Evolutionary conservation across 2,113 vertebrate genomes (phyloP).

Genomic region (Coryphaenoides rupestris): DNA sequence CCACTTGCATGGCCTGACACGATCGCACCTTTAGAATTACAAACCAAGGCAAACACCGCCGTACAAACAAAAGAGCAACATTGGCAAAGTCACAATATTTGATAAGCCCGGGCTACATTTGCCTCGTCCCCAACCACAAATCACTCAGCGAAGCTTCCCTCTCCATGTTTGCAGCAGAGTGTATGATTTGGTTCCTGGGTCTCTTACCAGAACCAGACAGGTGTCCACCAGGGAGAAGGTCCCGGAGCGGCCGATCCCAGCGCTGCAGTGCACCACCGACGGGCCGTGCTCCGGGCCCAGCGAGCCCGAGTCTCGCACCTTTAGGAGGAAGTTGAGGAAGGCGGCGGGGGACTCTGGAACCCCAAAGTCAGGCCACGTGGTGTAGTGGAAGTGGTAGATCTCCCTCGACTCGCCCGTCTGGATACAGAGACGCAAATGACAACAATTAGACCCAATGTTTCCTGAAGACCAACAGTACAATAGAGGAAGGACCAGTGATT

Average conservation of each 20-base stretch:
- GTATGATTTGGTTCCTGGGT: not conserved
- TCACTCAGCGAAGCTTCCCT: too few species aligned
- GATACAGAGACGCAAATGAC: constrained; percentile 33
- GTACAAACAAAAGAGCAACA: too few species aligned
- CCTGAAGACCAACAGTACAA: too few species aligned
- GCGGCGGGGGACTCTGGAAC: constrained; percentile 96
- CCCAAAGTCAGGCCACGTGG: constrained; percentile 98
- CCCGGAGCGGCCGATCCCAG: constrained; percentile 93
- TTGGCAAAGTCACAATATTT: too few species aligned
- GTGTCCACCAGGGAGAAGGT: constrained; percentile 94
- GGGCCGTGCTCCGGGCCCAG: constrained; percentile 83
- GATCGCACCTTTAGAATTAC: too few species aligned
- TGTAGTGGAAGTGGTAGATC: constrained; percentile 98
- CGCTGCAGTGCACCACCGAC: constrained; percentile 90
- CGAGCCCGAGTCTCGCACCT: constrained; percentile 90
- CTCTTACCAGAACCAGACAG: constrained; percentile 90
- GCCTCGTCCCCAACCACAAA: too few species aligned
- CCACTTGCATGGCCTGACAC: too few species aligned
- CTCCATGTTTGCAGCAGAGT: too few species aligned
- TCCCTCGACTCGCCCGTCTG: constrained; percentile 86
- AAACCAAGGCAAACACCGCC: too few species aligned
- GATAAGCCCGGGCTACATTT: too few species aligned
- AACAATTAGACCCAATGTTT: not conserved
- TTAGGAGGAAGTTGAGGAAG: constrained; percentile 95
- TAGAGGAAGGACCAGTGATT: too few species aligned